Conservation (phyloP, 2,888 invertebrate species). For the Drosophila atroscutellata region DNA sequence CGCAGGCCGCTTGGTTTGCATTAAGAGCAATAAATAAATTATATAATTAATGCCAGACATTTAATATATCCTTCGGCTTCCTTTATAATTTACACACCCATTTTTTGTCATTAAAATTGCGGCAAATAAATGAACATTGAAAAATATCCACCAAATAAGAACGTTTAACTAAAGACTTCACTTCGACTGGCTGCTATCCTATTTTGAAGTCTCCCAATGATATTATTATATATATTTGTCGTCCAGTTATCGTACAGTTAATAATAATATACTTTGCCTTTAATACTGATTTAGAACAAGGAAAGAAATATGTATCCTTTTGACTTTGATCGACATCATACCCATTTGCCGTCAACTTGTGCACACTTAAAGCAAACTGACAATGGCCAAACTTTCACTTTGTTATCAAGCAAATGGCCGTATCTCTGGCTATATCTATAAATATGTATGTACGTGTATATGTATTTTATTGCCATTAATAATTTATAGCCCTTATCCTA, state of each 20-base stretch:
- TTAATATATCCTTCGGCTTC: conserved; percentile 36
- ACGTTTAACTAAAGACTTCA: background rate
- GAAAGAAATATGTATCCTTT: background rate
- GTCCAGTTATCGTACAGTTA: background rate
- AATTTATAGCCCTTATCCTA: conserved; percentile 59
- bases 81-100: conserved; percentile 42
- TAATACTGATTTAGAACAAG: background rate
- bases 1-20: conserved; percentile 20
- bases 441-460: background rate
- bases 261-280: background rate
- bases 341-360: background rate
- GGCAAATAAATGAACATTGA: conserved; percentile 43
- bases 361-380: conserved; percentile 11
- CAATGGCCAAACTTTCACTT: conserved; percentile 59
- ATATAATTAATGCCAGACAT: conserved; percentile 43
- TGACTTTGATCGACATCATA: background rate
- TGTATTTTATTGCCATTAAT: conserved; percentile 51
- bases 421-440: conserved; percentile 24
- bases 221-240: background rate
- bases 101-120: conserved; percentile 63
- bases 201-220: no score
- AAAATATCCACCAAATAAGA: conserved; percentile 6
- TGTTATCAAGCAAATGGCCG: conserved; percentile 60
- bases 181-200: conserved; percentile 11
- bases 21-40: conserved; percentile 62